These are phyloP conservation scores for Tromatobia lineatoria DNA, from an alignment of 2,888 invertebrate genomes.

Conservation along the genomic window DNA sequence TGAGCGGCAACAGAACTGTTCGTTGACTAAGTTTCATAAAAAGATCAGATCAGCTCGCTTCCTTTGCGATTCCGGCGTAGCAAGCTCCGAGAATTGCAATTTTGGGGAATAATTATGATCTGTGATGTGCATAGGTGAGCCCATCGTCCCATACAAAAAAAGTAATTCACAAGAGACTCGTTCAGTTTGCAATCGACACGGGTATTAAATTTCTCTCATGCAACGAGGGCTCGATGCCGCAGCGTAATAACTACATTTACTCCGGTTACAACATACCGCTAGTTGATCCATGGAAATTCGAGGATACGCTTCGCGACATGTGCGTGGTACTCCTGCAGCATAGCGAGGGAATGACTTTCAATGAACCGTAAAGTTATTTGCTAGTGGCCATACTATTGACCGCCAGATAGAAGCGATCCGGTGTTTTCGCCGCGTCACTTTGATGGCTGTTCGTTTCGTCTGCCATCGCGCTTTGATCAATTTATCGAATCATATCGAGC, in stretches of 20 bases:
- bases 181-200: conserved; percentile 2
- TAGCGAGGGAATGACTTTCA: conserved; percentile 13
- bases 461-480: conserved; percentile 8
- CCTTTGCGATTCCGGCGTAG: too few relatives aligned
- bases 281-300: conserved; percentile 14
- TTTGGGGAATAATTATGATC: too few relatives aligned
- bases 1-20: too few relatives aligned
- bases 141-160: not conserved
- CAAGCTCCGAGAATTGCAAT: too few relatives aligned
- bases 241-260: conserved; percentile 35
- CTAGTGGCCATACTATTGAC: conserved; percentile 4
- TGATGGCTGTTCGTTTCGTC: not conserved
- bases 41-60: too few relatives aligned
- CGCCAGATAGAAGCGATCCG: not conserved
- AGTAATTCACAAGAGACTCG: not conserved
- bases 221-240: conserved; percentile 35
- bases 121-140: too few relatives aligned
- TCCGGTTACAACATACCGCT: conserved; percentile 38
- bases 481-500: not conserved
- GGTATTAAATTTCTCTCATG: conserved; percentile 28
- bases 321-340: not conserved
- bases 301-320: conserved; percentile 5
- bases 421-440: not conserved
- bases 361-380: conserved; percentile 56
- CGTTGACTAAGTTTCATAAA: too few relatives aligned